Base-by-base conservation (phyloP, 2,113 vertebrate genomes). In the Hippocampus zosterae region DNA sequence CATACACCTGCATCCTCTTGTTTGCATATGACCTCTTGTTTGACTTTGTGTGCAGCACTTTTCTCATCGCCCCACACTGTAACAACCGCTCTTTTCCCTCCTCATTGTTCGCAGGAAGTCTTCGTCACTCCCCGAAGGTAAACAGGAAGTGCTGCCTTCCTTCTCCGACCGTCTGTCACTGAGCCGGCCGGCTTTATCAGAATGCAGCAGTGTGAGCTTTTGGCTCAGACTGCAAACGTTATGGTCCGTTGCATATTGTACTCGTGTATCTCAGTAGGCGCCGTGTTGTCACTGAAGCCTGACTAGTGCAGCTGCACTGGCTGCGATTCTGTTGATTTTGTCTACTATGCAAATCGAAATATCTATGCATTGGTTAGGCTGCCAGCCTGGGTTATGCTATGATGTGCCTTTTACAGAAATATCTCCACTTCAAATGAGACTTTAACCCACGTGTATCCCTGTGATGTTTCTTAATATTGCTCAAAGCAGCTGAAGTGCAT, bases 31-130 rank as follows among this genome's bases (percentile, higher is more conserved):
- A 29, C 67, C n/a, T 50, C 4, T 2, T 46, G 57, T 59, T 60
- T 65, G 68, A 11, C 62, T 55, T 1, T 10, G 10, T 37, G 46
- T n/a, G 44, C 60, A 69, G 8, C 57, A 65, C 21, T 59, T 60
- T 46, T 23, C 18, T 56, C 25, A 73, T 65, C 59, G 41, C 81
- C 77, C 71, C 66, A 18, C 29, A 41, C 75, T 76, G 68, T 63
- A 81, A 70, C 53, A 0, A 8, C 8, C 60, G 56, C 61, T 57
- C 70, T 55, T 69, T 84, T 74, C 83, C 76, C 25, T 81, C 62
- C 48, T 81, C 79, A 81, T 86, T 88, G 84, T 88, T 86, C 1
- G 27, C 74, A 86, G 89, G 87, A 87, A 88, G 76, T 66, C 65
- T 69, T 57, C 5, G 56, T 75, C 70, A 57, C 70, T 75, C n/a